Percentiles rank a stretch among this genome's conserved stretches.
Conservation (phyloP, 2,888 invertebrate genomes). For the Netelia melanura region DNA sequence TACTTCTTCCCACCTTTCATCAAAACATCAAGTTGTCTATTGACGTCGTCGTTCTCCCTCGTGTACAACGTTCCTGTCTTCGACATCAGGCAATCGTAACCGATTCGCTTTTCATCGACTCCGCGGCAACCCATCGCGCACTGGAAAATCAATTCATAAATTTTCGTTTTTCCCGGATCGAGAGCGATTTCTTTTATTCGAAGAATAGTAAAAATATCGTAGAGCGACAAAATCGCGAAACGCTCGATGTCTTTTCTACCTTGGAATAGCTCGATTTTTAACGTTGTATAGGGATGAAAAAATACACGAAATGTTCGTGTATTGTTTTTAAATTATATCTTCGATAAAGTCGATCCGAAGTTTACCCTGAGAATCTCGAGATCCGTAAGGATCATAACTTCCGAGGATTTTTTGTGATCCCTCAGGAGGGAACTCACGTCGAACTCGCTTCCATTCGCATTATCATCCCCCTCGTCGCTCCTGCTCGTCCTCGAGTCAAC, state of each 20-base stretch:
- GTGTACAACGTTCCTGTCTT: conserved; percentile 52
- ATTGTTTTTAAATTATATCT: neutral
- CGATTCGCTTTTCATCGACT: conserved; percentile 7
- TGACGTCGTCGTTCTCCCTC: conserved; percentile 44
- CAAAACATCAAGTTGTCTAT: conserved; percentile 64
- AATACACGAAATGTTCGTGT: neutral
- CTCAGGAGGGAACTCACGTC: conserved; percentile 47
- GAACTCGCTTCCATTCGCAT: conserved; percentile 19
- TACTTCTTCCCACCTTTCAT: conserved; percentile 53
- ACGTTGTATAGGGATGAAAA: too few relatives aligned
- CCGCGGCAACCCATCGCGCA: conserved; percentile 40
- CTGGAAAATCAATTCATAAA: conserved; percentile 31
- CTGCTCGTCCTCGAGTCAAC: neutral
- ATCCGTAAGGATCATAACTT: conserved; percentile 47
- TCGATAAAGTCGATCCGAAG: neutral
- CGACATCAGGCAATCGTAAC: conserved; percentile 44
- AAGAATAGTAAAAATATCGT: too few relatives aligned
- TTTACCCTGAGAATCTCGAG: conserved; percentile 64
- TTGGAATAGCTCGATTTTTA: too few relatives aligned
- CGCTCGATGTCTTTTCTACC: too few relatives aligned
- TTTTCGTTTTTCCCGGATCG: too few relatives aligned
- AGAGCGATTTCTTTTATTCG: too few relatives aligned
- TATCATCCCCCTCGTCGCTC: neutral
- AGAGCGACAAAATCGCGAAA: too few relatives aligned
- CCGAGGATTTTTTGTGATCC: conserved; percentile 28